Conservation (phyloP, 2,113 vertebrate genomes). For the Uria lomvia region DNA sequence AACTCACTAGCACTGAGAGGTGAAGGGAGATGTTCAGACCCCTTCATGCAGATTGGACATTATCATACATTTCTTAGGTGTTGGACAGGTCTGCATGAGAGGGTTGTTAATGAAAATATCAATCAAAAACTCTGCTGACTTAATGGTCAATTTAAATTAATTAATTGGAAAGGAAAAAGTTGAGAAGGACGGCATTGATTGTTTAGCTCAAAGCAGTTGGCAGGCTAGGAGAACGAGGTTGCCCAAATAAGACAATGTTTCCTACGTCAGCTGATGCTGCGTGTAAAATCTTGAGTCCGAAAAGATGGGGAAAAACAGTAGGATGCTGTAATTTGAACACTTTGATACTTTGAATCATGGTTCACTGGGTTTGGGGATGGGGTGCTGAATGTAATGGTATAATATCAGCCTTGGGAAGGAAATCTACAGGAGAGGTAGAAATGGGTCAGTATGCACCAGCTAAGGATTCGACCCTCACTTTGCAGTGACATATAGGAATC, state of each 20-base stretch:
- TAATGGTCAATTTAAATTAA: conserved; percentile 93
- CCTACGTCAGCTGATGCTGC: neutral
- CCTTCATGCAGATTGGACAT: conserved; percentile 80
- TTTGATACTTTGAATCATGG: neutral
- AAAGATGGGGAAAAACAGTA: neutral
- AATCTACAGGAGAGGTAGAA: neutral
- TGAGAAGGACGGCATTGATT: conserved; percentile 68
- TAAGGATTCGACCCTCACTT: neutral
- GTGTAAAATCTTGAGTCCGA: neutral
- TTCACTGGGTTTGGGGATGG: neutral
- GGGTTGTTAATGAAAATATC: conserved; percentile 88
- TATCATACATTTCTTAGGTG: conserved; percentile 88
- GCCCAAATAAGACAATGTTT: conserved; percentile 4
- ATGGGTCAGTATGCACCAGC: neutral
- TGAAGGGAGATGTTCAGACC: conserved; percentile 73
- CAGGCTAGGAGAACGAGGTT: conserved; percentile 8
- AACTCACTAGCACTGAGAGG: conserved; percentile 80
- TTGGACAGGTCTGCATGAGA: conserved; percentile 83
- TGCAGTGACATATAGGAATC: neutral
- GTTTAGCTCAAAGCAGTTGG: conserved; percentile 49
- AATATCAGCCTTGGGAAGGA: neutral
- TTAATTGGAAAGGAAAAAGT: conserved; percentile 84
- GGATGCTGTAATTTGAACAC: neutral
- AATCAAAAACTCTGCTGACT: conserved; percentile 86
- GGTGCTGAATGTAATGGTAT: neutral